Evolutionary conservation across 2,113 vertebrate species (phyloP).

Genomic region (pig (Sus scrofa)): T2T-Sscrofa CM000829.6:47362501-47363000

Average conservation of each 20-base stretch:
- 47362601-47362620: background rate
- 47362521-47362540: background rate
- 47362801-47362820: background rate
- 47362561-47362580: background rate
- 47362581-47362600: background rate
- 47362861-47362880: background rate
- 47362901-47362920: background rate
- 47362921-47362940: background rate
- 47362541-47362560: background rate
- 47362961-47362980: background rate
- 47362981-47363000: background rate
- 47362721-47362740: background rate
- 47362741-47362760: background rate
- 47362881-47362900: slow-evolving; percentile 4
- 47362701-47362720: background rate
- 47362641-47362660: background rate
- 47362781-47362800: background rate
- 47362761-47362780: background rate
- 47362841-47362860: background rate
- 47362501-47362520: background rate
- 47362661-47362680: background rate
- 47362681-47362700: background rate
- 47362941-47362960: background rate
- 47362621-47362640: background rate
- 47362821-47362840: background rate